Conservation (phyloP, 2,113 vertebrate species). For the Trinectes maculatus region DNA sequence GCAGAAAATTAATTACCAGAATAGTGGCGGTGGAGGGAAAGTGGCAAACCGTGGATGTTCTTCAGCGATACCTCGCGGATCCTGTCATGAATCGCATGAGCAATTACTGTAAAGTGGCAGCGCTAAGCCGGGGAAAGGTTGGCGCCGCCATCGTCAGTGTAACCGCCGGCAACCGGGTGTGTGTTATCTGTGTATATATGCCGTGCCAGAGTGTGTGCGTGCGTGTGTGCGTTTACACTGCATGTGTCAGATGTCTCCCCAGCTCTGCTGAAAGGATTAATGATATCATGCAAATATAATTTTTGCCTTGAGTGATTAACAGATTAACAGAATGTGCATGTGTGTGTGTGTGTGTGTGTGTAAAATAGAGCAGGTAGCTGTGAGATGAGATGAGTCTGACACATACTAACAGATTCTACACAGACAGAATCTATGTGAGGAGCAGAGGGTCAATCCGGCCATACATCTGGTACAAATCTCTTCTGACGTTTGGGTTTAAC, state of each 20-base stretch:
- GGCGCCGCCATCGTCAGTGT: slow-evolving; percentile 52
- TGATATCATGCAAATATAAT: slow-evolving; percentile 63
- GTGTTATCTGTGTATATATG: background rate
- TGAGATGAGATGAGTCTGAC: slow-evolving; percentile 3
- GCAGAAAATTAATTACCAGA: slow-evolving; percentile 69
- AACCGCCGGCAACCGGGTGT: slow-evolving; percentile 18
- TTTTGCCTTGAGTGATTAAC: slow-evolving; percentile 53
- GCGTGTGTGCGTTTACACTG: slow-evolving; percentile 1
- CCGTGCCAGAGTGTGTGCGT: background rate
- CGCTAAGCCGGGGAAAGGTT: slow-evolving; percentile 62
- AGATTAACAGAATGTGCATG: slow-evolving; percentile 27
- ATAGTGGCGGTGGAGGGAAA: slow-evolving; percentile 39
- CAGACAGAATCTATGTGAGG: slow-evolving; percentile 54
- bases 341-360: slow-evolving; percentile 4
- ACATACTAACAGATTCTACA: slow-evolving; percentile 55
- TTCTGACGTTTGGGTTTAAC: slow-evolving; percentile 56
- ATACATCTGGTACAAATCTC: slow-evolving; percentile 65
- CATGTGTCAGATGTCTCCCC: slow-evolving; percentile 41
- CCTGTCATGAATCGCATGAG: slow-evolving; percentile 63
- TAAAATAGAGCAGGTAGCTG: too few relatives aligned
- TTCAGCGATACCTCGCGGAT: slow-evolving; percentile 63
- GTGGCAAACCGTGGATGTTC: slow-evolving; percentile 50
- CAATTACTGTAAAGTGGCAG: slow-evolving; percentile 62
- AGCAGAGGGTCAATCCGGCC: slow-evolving; percentile 54
- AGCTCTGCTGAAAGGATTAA: slow-evolving; percentile 54